Evolutionary conservation across 2,113 vertebrate species (phyloP), one percentile per base, ranked within the genome.

Genomic region (Tetraodon nigroviridis): DNA sequence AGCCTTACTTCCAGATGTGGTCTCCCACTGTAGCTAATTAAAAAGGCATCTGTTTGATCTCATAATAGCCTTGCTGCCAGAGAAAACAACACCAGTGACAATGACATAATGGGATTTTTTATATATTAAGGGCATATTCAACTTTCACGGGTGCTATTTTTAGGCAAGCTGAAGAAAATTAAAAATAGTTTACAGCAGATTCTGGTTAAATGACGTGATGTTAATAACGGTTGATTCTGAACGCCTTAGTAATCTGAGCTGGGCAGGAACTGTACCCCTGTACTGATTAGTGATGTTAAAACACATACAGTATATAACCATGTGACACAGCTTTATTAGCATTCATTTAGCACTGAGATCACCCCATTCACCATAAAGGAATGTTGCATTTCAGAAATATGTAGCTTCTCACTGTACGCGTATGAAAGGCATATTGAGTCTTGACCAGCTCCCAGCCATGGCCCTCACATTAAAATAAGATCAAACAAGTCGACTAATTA

Each of bases 1-100:
- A 75, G 76, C 75, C 65, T 70, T 78, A 81, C 77, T 75, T 82
- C 70, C 47, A 56, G 72, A 77, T 63, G 69, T 77, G 66, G 66
- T 64, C 76, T 85, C 83, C 82, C 79, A 72, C 66, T 69, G 80
- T 70, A 85, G 71, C 81, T 87, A 85, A 87, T 89, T 89, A 85
- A 79, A 75, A 78, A 84, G 57, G 62, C 68, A 71, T 76, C 58
- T 82, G 85, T 86, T 86, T 89, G 81, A 87, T 89, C 85, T 84
- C 51, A 75, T 79, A 78, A 86, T 80, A 85, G 76, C 77, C 41
- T 47, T 78, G 76, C 74, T 84, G 72, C 72, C 73, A 70, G 74
- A 58, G 72, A 77, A 82, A 86, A 86, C 79, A 84, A 82, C 84
- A 55, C 71, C 67, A 69, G 76, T 74, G 79, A 85, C 79, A 80